Conservation (phyloP, 2,797 vertebrate genomes). For the Coreius guichenoti region DNA sequence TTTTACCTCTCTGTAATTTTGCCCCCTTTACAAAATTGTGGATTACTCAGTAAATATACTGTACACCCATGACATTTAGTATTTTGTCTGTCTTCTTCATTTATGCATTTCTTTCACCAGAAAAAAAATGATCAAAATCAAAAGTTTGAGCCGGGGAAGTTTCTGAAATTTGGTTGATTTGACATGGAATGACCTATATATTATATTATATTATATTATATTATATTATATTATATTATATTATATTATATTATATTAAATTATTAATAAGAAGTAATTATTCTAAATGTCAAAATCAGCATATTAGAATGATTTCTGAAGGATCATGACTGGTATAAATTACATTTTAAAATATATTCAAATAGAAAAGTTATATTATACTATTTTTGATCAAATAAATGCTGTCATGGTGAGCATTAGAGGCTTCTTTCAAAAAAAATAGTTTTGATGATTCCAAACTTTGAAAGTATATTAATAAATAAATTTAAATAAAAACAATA, state of each 20-base stretch:
- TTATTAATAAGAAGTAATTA: not conserved
- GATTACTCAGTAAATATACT: too few species aligned
- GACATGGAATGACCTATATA: too few species aligned
- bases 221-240: too few species aligned
- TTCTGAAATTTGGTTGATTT: too few species aligned
- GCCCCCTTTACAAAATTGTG: too few species aligned
- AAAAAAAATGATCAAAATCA: too few species aligned
- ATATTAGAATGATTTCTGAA: not conserved
- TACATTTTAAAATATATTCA: not conserved
- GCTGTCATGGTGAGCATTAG: not conserved
- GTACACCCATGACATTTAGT: too few species aligned
- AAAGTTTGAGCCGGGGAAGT: too few species aligned
- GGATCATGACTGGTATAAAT: not conserved
- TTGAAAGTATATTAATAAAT: not conserved
- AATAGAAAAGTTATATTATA: not conserved
- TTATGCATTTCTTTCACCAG: too few species aligned
- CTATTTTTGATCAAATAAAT: not conserved
- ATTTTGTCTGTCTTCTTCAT: too few species aligned
- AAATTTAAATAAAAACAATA: not conserved
- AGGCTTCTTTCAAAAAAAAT: not conserved
- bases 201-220: too few species aligned
- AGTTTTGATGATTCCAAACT: not conserved
- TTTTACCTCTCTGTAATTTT: not conserved
- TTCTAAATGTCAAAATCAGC: not conserved
- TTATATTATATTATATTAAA: too few species aligned